These are phyloP conservation scores for Dysmachus trigonus DNA, from an alignment of 2,888 invertebrate species.

Conservation along the genomic window DNA sequence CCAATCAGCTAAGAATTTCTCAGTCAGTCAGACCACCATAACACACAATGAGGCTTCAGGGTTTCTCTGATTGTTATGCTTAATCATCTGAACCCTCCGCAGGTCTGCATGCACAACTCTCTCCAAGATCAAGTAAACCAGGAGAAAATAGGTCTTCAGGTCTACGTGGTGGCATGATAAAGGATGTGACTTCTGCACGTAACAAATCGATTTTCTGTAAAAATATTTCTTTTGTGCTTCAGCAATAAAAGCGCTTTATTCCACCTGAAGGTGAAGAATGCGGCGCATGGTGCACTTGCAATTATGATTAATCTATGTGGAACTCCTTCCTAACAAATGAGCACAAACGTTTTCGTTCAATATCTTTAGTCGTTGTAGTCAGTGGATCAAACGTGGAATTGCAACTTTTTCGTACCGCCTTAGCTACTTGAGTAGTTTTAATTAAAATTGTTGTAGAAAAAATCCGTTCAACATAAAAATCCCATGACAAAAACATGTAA, in stretches of 20 bases:
- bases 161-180: not conserved
- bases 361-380: not conserved
- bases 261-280: not conserved
- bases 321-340: not conserved
- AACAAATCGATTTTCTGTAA: not conserved
- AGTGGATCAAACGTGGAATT: not conserved
- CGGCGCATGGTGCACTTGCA: not conserved
- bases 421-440: not conserved
- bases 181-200: not conserved
- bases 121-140: not conserved
- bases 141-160: not conserved
- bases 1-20: not conserved
- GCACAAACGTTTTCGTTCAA: not conserved
- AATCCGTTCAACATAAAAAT: not conserved
- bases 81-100: not conserved
- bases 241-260: not conserved
- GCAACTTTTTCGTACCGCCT: not conserved
- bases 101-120: not conserved
- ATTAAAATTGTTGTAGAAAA: not conserved
- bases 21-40: not conserved
- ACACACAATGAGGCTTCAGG: not conserved
- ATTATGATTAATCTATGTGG: not conserved
- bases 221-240: not conserved
- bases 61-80: not conserved
- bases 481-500: not conserved